phyloP scores from a whole-genome alignment of 2,113 vertebrate genomes.

The Chionomys nivalis region DNA sequence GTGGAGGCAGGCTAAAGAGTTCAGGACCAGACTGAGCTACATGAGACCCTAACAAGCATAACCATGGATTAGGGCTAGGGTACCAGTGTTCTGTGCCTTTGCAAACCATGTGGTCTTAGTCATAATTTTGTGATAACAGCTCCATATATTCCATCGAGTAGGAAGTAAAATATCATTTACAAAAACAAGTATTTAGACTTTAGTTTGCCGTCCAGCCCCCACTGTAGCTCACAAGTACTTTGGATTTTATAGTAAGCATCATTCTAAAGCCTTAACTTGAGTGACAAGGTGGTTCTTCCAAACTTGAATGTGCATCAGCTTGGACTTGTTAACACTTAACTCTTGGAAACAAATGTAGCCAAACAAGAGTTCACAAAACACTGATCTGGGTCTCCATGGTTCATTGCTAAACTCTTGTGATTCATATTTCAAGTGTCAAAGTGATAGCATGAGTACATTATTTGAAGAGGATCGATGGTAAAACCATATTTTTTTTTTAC shows the following conservation, averaged over 20 bases:
- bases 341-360: not conserved
- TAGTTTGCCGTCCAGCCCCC: not conserved
- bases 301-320: not conserved
- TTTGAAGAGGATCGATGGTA: not conserved
- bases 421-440: constrained; percentile 7
- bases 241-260: not conserved
- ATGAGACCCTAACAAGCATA: not conserved
- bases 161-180: not conserved
- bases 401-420: not conserved
- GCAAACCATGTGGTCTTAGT: not conserved
- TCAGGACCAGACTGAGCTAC: not conserved
- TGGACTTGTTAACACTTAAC: not conserved
- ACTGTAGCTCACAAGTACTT: not conserved
- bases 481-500: not conserved
- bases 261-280: not conserved
- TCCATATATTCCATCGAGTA: not conserved
- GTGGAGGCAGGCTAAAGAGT: not conserved
- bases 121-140: not conserved
- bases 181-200: not conserved
- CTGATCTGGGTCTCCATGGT: not conserved
- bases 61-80: not conserved
- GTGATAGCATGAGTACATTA: not conserved
- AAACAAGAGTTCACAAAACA: not conserved
- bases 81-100: not conserved
- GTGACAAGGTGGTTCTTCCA: not conserved